A percentile compares a stretch with the other conserved stretches of the same genome.
Conservation (phyloP, 2,888 invertebrate species). For the Melinopterus prodromus region DNA sequence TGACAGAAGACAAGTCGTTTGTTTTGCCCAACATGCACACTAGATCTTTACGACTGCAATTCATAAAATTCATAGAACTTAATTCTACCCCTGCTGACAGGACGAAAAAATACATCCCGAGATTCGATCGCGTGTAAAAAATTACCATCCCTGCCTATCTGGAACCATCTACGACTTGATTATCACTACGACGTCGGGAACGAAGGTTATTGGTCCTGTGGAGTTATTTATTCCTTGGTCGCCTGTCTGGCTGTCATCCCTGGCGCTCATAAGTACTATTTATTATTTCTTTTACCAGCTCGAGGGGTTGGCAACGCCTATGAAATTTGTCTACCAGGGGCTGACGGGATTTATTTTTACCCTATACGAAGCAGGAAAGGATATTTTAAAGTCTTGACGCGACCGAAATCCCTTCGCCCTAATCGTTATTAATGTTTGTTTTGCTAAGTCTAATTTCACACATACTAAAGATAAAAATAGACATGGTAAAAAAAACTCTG, state of each 20-base stretch:
- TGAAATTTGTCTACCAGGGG: slow-evolving; percentile 4
- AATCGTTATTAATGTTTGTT: slow-evolving; percentile 4
- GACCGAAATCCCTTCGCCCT: neutral
- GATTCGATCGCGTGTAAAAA: slow-evolving; percentile 4
- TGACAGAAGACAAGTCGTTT: neutral
- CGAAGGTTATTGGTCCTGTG: neutral
- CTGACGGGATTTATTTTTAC: neutral
- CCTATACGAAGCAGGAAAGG: neutral
- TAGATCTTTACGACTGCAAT: neutral
- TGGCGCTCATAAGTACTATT: neutral
- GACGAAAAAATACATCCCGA: neutral
- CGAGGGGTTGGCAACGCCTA: neutral
- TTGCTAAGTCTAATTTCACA: neutral
- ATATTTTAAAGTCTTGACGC: neutral
- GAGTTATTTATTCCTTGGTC: neutral
- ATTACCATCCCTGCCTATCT: neutral
- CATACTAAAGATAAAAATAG: neutral
- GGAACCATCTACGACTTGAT: neutral
- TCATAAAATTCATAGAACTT: slow-evolving; percentile 4
- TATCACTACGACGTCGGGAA: neutral
- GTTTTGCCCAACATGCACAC: neutral
- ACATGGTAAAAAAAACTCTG: neutral
- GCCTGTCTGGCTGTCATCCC: neutral
- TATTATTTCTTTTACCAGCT: neutral
- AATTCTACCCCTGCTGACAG: neutral